A percentile compares a stretch with the other conserved stretches of the same genome.
Evolutionary conservation across 2,113 vertebrate species (phyloP).

Genomic region (Psilopsiagon aurifrons): DNA sequence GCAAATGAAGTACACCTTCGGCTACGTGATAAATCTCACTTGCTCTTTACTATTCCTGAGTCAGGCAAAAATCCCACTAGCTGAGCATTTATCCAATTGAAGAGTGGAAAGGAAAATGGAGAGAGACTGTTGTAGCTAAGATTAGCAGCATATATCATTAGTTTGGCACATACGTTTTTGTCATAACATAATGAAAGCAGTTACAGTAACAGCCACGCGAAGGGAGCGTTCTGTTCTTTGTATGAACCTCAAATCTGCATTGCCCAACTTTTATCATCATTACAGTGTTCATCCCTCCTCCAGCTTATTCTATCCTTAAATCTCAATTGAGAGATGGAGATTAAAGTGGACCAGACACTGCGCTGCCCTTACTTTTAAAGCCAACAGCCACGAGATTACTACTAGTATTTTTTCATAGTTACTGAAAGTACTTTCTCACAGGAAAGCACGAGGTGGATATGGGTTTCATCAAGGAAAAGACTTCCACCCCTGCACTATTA

Average conservation of each 20-base stretch:
- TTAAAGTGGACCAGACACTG: not conserved
- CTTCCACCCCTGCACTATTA: not conserved
- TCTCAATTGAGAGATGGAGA: not conserved
- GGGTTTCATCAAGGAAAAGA: not conserved
- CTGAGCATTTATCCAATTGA: conserved; percentile 30
- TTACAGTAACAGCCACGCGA: not conserved
- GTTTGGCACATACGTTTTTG: conserved; percentile 19
- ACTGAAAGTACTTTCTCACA: not conserved
- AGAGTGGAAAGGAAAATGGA: not conserved
- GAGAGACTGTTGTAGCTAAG: conserved; percentile 2
- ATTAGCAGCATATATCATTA: not conserved
- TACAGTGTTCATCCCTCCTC: not conserved
- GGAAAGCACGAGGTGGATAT: not conserved
- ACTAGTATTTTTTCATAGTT: not conserved
- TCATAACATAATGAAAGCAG: not conserved
- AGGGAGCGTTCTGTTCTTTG: not conserved
- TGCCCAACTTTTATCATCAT: not conserved
- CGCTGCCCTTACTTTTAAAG: not conserved
- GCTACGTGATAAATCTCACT: not conserved
- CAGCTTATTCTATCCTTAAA: not conserved
- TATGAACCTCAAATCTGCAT: not conserved
- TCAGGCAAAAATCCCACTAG: conserved; percentile 32
- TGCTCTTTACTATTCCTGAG: conserved; percentile 44
- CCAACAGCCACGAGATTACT: not conserved
- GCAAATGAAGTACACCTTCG: conserved; percentile 40